Evolutionary conservation across 2,888 invertebrate genomes (phyloP), one percentile per base, ranked within the genome.

Genomic region (Octodonta nipae): DNA sequence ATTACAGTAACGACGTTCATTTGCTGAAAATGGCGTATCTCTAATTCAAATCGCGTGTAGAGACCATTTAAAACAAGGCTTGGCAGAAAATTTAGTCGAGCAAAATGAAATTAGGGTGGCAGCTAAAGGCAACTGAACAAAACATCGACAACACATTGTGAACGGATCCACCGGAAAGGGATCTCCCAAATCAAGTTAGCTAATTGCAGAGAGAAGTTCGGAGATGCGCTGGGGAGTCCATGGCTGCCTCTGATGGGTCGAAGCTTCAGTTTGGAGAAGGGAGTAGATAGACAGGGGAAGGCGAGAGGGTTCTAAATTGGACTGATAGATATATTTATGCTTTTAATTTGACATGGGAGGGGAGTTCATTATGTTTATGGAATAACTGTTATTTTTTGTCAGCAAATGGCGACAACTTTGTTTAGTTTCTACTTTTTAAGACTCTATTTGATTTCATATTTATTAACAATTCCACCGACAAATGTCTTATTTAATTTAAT

Each of bases 171-270:
- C 36, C 44, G 53, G 56, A 57, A 60, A 60, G 59, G 60, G 60
- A 61, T 61, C 61, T 58, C 58, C 51, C 55, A 63, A 63, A 63
- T 63, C 56, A 56, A 63, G 60, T 63, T 63, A 63, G 61, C 59
- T 63, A 63, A 63, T 63, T 60, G 61, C 61, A 54, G 54, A 51
- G 56, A 51, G 51, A 22, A 34, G 16, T 15, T 17, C 30, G 27
- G 14, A 11, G 38, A 30, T 30, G 31, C 31, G 35, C 20, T 36
- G 37, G 38, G 33, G 35, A 22, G n/a, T n/a, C n/a, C n/a, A n/a
- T n/a, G n/a, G n/a, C n/a, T n/a, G n/a, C n/a, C n/a, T n/a, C n/a
- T n/a, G n/a, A n/a, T n/a, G n/a, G n/a, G n/a, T n/a, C n/a, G n/a
- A n/a, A n/a, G n/a, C n/a, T n/a, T n/a, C n/a, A n/a, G n/a, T n/a